Percentiles rank a stretch among this genome's conserved stretches.
Evolutionary conservation across 2,797 vertebrate genomes (phyloP).

Genomic region (Alosa sapidissima): DNA sequence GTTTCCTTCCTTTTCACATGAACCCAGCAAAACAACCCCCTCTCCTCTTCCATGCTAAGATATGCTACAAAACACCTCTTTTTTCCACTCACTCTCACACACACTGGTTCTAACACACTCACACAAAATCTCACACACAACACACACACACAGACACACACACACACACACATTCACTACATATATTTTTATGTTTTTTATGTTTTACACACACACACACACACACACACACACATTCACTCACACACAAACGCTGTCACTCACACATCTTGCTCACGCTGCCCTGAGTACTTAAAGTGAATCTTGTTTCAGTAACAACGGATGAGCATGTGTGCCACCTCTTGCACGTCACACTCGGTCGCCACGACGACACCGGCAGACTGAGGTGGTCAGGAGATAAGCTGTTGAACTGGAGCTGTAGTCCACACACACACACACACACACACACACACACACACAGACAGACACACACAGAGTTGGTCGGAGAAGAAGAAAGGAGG

Average conservation of each 20-base stretch:
- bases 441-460: neutral
- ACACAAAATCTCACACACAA: neutral
- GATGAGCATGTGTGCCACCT: neutral
- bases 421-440: neutral
- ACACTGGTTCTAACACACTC: neutral
- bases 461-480: neutral
- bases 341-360: neutral
- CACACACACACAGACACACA: slow-evolving; percentile 58
- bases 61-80: neutral
- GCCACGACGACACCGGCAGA: neutral
- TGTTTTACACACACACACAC: slow-evolving; percentile 73
- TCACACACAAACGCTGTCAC: neutral
- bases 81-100: neutral
- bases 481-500: too few species aligned
- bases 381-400: neutral
- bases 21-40: neutral
- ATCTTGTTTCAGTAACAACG: neutral
- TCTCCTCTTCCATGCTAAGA: neutral
- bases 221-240: slow-evolving; percentile 72
- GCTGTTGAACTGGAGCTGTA: neutral
- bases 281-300: slow-evolving; percentile 45
- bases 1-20: neutral
- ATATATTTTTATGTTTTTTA: too few species aligned
- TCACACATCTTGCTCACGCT: slow-evolving; percentile 56
- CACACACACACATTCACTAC: slow-evolving; percentile 71